Evolutionary conservation across 2,113 vertebrate genomes (phyloP).

Genomic region (Eublepharis macularius): DNA sequence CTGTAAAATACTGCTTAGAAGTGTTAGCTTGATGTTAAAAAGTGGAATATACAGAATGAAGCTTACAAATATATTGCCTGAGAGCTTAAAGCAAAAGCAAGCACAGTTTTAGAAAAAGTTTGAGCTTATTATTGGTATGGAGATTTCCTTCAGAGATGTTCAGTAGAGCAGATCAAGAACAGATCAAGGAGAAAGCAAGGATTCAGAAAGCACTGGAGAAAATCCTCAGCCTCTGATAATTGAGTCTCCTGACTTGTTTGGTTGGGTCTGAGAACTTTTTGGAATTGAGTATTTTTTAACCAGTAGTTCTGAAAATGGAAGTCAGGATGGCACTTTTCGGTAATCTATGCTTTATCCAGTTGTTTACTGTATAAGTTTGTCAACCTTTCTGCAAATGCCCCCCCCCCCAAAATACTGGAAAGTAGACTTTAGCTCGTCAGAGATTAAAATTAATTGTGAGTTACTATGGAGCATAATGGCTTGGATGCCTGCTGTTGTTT

Average conservation of each 20-base stretch:
- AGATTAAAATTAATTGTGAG: background rate
- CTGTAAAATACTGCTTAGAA: background rate
- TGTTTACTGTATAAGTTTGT: background rate
- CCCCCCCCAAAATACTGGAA: background rate
- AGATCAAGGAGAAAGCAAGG: background rate
- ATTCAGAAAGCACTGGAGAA: background rate
- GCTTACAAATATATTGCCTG: background rate
- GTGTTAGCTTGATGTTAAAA: background rate
- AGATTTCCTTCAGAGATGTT: background rate
- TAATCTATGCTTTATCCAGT: background rate
- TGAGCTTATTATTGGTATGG: background rate
- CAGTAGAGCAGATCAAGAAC: background rate
- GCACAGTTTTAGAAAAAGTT: too few species aligned
- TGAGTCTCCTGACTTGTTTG: background rate
- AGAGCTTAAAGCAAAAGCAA: background rate
- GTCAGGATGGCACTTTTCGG: background rate
- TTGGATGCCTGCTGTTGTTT: constrained; percentile 3
- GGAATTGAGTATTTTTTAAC: background rate
- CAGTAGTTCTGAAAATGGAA: background rate
- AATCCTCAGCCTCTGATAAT: constrained; percentile 12
- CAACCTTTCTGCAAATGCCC: background rate
- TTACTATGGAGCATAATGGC: background rate
- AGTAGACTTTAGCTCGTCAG: background rate
- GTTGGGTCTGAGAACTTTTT: background rate
- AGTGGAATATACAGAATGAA: background rate